Evolutionary conservation across 2,113 vertebrate genomes (phyloP).

Genomic region (Antennarius striatus): DNA sequence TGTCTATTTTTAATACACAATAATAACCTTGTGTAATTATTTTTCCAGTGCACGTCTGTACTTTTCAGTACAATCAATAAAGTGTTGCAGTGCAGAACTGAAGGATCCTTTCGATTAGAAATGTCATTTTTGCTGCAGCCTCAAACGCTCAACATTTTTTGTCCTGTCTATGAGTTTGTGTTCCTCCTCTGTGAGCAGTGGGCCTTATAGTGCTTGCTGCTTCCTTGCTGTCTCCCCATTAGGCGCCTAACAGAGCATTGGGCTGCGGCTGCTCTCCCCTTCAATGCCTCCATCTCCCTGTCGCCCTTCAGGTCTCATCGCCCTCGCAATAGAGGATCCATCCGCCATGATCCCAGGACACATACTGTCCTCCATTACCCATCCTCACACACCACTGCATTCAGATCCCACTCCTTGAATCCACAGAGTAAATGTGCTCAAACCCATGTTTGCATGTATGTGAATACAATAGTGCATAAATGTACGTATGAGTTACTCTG

Average conservation of each 20-base stretch:
- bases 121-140: constrained; percentile 38
- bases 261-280: constrained; percentile 71
- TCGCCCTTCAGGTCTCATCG: constrained; percentile 78
- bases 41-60: no score
- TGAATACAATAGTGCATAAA: not conserved
- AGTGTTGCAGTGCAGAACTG: no score
- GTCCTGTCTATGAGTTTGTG: constrained; percentile 56
- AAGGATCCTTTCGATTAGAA: no score
- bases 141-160: constrained; percentile 32
- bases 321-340: constrained; percentile 75
- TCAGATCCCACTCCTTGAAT: constrained; percentile 45
- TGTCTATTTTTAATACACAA: no score
- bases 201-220: constrained; percentile 70
- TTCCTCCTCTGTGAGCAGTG: constrained; percentile 63
- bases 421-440: constrained; percentile 26
- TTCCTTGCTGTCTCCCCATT: constrained; percentile 76
- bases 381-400: constrained; percentile 68
- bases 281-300: constrained; percentile 72
- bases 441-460: constrained; percentile 47
- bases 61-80: no score
- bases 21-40: no score
- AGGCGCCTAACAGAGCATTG: constrained; percentile 79
- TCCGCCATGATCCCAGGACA: constrained; percentile 73
- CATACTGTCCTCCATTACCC: constrained; percentile 76
- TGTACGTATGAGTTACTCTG: constrained; percentile 8